Percentiles rank a stretch among this genome's conserved stretches.
phyloP scores from a whole-genome alignment of 2,113 vertebrate genomes.

The Tachuris rubrigastra region DNA sequence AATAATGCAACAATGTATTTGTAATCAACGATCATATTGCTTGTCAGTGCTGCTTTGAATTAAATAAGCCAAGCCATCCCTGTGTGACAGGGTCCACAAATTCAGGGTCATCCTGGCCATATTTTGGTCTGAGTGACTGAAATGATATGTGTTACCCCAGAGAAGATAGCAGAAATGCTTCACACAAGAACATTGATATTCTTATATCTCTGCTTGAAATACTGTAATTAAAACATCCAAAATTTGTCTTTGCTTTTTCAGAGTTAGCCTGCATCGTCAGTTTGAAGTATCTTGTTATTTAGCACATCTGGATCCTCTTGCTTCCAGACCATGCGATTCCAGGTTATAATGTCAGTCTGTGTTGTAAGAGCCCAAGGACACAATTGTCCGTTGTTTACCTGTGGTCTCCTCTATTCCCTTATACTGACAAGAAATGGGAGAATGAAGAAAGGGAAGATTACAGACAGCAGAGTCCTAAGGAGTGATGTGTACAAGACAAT shows the following conservation, averaged over 20 bases:
- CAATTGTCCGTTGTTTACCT: rapidly evolving
- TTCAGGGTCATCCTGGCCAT: neutral
- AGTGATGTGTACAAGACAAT: neutral
- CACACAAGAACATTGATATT: neutral
- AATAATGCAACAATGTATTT: neutral
- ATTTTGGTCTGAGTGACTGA: neutral
- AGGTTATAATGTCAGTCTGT: neutral
- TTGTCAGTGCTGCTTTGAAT: neutral
- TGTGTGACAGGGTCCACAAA: neutral
- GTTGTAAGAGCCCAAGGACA: neutral
- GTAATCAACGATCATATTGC: neutral
- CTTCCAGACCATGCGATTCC: neutral
- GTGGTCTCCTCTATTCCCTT: neutral
- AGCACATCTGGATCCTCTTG: neutral
- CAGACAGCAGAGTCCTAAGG: neutral
- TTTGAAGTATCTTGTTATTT: neutral
- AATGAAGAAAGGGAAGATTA: neutral
- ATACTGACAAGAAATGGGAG: neutral
- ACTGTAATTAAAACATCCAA: neutral
- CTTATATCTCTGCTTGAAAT: neutral
- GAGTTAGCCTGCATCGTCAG: neutral
- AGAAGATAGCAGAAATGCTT: neutral
- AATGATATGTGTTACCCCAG: neutral
- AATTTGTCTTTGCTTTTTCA: neutral
- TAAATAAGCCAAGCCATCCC: neutral